A percentile compares a stretch with the other conserved stretches of the same genome.
These are phyloP conservation scores for Apodemia zela DNA, from an alignment of 2,888 invertebrate species.

Conservation along the genomic window DNA sequence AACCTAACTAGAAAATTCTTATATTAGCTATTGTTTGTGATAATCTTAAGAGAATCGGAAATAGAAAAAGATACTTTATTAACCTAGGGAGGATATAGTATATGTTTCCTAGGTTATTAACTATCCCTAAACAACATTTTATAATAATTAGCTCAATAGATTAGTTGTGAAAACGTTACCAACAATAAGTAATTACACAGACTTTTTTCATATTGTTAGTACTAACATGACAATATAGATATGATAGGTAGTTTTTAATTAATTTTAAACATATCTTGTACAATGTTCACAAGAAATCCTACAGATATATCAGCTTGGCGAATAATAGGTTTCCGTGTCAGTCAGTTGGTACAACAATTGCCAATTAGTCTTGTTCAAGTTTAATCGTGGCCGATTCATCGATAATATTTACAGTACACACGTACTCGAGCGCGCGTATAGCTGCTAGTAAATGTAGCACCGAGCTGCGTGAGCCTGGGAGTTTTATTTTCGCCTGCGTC, in stretches of 20 bases:
- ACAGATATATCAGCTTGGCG: not conserved
- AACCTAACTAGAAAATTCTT: too few relatives aligned
- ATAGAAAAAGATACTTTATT: too few relatives aligned
- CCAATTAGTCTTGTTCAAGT: slow-evolving; percentile 15
- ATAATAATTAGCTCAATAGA: too few relatives aligned
- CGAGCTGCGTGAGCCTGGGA: slow-evolving; percentile 51
- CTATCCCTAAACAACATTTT: too few relatives aligned
- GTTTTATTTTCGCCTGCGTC: slow-evolving; percentile 67
- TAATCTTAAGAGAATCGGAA: too few relatives aligned
- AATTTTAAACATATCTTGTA: not conserved
- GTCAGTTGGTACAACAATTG: slow-evolving; percentile 7
- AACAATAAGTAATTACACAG: too few relatives aligned
- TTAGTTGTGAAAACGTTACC: too few relatives aligned
- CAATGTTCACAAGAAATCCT: not conserved
- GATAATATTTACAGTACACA: slow-evolving; percentile 16
- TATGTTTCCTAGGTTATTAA: too few relatives aligned
- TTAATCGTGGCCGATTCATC: slow-evolving; percentile 7
- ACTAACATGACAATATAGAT: too few relatives aligned
- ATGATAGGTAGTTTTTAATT: not conserved
- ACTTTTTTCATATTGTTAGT: too few relatives aligned
- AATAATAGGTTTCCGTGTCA: slow-evolving; percentile 5
- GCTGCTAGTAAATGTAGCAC: slow-evolving; percentile 13
- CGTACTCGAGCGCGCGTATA: slow-evolving; percentile 17
- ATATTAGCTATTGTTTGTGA: too few relatives aligned
- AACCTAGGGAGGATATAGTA: too few relatives aligned